Base-by-base conservation (phyloP, 2,113 vertebrate species). In the Heliornis fulica region DNA sequence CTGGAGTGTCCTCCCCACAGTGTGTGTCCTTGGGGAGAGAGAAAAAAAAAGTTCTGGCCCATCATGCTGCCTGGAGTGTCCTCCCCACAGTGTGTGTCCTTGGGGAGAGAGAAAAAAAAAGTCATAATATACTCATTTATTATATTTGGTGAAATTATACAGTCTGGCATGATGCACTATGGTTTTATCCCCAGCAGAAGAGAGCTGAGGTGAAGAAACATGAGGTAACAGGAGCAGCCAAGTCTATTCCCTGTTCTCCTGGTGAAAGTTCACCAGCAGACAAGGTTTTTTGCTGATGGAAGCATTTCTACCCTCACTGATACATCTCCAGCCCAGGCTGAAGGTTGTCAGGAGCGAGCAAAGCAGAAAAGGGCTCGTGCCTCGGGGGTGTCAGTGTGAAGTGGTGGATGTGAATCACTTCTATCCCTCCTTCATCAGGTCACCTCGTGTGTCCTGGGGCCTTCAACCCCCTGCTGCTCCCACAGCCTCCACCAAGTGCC, bases 1-100 rank as follows among this genome's bases (percentile, higher is more conserved):
- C 91, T 61, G 40, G 57, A 45, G 75, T 60, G 43, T 71, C 54
- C 72, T 93, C 32, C 77, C 81, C 48, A 26, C 94, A 89, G 63
- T 1, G 1, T 9, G 53, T 79, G 95, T 83, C 91, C 98, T 98
- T 41, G 25, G 36, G 87, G 78, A 80, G 70, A 66, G 45, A 15
- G 43, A 45, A 45, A 45, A 45, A 5, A 20, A 68, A 8, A 36
- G 29, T 8, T 94, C 84, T 81, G 66, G 48, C 34, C 36, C 41
- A 45, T 32, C 18, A 2, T 34, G 66, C 40, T 79, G 84, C 6
- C 91, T 61, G 40, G 57, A 45, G 75, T 60, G 43, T 71, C 54
- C 72, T 93, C 32, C 77, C 81, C 48, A 26, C 94, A 89, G 63
- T 1, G 1, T 9, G 53, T 79, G 95, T 83, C 91, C 98, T 98